These are phyloP conservation scores for Microtus oregoni DNA, from an alignment of 2,113 vertebrate genomes.

Conservation along the genomic window DNA sequence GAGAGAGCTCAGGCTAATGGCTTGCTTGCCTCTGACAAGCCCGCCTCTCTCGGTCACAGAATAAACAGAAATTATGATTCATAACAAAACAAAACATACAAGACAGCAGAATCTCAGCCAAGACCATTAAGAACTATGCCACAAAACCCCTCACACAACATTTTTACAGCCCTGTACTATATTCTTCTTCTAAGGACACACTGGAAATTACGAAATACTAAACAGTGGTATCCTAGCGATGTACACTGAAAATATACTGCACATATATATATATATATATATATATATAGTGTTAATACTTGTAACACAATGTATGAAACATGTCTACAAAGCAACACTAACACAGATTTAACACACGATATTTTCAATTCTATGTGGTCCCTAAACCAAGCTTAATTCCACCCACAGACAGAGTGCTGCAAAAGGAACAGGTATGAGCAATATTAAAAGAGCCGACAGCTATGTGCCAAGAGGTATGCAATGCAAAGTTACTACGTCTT, in stretches of 20 bases:
- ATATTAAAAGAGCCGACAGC: slow-evolving; percentile 60
- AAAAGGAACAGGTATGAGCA: slow-evolving; percentile 63
- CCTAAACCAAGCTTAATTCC: slow-evolving; percentile 61
- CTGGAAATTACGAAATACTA: slow-evolving; percentile 50
- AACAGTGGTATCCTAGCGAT: slow-evolving; percentile 20
- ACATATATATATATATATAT: slow-evolving; percentile 17
- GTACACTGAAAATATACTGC: slow-evolving; percentile 33
- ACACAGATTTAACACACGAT: slow-evolving; percentile 38
- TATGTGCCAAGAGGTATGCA: not conserved
- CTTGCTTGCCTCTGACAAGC: slow-evolving; percentile 53
- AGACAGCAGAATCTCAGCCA: slow-evolving; percentile 61
- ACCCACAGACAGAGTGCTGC: slow-evolving; percentile 2
- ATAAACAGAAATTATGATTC: slow-evolving; percentile 77
- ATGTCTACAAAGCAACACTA: slow-evolving; percentile 45
- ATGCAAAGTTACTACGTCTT: slow-evolving; percentile 49
- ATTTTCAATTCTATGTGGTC: slow-evolving; percentile 46
- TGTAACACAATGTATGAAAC: slow-evolving; percentile 43
- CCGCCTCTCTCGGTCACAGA: slow-evolving; percentile 48
- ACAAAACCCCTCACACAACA: slow-evolving; percentile 1
- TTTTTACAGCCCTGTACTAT: slow-evolving; percentile 24
- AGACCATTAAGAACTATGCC: slow-evolving; percentile 55
- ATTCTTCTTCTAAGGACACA: slow-evolving; percentile 37
- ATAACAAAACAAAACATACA: slow-evolving; percentile 72
- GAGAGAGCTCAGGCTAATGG: not conserved
- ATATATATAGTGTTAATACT: slow-evolving; percentile 16